Base-by-base conservation (phyloP, 1,140 invertebrate genomes). In the Micrasema minimum region DNA sequence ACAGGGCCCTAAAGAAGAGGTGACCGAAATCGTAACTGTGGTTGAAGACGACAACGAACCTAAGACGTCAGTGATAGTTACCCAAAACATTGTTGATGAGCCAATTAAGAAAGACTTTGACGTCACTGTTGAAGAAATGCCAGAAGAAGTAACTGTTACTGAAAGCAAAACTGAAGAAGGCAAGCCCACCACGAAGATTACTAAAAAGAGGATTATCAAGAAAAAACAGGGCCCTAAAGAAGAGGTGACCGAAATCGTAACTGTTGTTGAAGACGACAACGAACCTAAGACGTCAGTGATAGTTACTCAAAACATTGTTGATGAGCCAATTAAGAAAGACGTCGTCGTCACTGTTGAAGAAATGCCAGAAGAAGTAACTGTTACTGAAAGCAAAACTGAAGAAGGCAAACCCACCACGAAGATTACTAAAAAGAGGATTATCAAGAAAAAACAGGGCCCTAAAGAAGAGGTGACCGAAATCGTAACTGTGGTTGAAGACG, bases 221-320 rank as follows among this genome's bases (percentile, higher is more conserved):
- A 71, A 73, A 53, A 71, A 67, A 11, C 37, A 48, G 10, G 73
- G 72, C 10, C 66, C 45, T 12, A 61, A 46, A 69, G 37, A 72
- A 64, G 71, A 76, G 66, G 59, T 75, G 12, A 76, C 77, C 23
- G 76, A 78, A 76, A 78, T 77, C 45, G 68, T 71, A 11, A 76
- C 77, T 45, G 72, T 75, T 26, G 72, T 77, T 71, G 69, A 80
- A 72, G 66, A 72, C 11, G 72, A 71, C 7, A 59, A 71, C 66
- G 35, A 50, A 68, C 69, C 75, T 5, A 48, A 74, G 11, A 69
- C 71, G n/a, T 64, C 71, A 57, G 69, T 71, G 51, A 78, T 65
- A 16, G 75, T 79, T 31, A 55, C 51, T 7, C 22, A 55, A 55
- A 55, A 55, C 11, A 35, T 31, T 31, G n/a, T 55, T 31, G 46